Conservation (phyloP, 2,797 vertebrate genomes). For the Artibeus jamaicensis region DNA sequence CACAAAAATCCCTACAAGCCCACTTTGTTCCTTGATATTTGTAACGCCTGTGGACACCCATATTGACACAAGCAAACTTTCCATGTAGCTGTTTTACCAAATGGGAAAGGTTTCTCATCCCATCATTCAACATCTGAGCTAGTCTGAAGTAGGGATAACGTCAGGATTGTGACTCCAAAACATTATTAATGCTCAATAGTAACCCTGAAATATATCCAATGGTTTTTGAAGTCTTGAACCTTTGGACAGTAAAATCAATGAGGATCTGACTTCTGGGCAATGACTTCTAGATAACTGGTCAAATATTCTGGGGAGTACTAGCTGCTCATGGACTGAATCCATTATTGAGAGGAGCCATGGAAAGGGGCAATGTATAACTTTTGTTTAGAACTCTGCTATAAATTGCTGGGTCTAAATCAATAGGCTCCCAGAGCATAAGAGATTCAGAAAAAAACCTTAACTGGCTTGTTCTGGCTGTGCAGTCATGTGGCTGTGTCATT, state of each 20-base stretch:
- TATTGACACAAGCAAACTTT: conserved; percentile 91
- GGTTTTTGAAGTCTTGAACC: conserved; percentile 86
- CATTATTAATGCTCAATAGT: conserved; percentile 91
- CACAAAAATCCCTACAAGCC: conserved; percentile 92
- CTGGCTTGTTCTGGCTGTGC: conserved; percentile 89
- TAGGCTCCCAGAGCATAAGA: conserved; percentile 92
- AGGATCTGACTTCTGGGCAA: conserved; percentile 91
- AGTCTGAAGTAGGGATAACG: conserved; percentile 91
- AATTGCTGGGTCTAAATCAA: conserved; percentile 92
- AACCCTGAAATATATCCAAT: conserved; percentile 87
- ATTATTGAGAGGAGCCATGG: conserved; percentile 93
- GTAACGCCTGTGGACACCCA: conserved; percentile 89
- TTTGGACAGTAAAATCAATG: conserved; percentile 92
- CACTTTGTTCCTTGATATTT: conserved; percentile 86
- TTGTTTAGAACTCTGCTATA: conserved; percentile 96
- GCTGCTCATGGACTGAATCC: conserved; percentile 94
- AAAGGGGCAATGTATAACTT: conserved; percentile 93
- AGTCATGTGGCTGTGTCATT: conserved; percentile 91
- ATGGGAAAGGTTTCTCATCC: conserved; percentile 92
- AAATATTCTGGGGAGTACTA: conserved; percentile 88
- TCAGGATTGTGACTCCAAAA: conserved; percentile 94
- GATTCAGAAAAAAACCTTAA: conserved; percentile 89
- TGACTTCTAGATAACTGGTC: conserved; percentile 94
- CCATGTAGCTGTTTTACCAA: conserved; percentile 91
- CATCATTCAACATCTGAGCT: conserved; percentile 93